Evolutionary conservation across 2,797 vertebrate species (phyloP), one percentile per base, ranked within the genome.

Genomic region (Lutjanus campechanus): DNA sequence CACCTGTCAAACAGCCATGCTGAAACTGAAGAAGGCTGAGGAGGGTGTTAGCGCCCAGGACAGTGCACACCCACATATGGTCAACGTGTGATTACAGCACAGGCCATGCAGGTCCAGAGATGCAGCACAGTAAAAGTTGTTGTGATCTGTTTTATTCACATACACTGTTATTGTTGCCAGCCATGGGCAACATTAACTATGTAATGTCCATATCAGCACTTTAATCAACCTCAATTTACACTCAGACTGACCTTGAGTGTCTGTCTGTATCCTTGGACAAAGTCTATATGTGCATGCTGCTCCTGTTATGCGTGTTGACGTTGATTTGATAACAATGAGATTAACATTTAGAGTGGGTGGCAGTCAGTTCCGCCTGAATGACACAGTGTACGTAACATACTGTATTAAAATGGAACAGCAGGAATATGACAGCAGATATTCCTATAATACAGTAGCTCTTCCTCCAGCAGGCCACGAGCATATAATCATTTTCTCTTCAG

Each of bases 281-380:
- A 77, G 85, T 53, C 69, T 58, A 43, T 53, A 73, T 41, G 74
- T 65, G 79, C 84, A 56, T 10, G 62, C 65, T 1, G 82, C 69
- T 61, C 7, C 76, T 46, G 79, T 83, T 84, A 54, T 69, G 73
- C 63, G 75, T 59, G 76, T 68, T 78, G 88, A 89, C 82, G 60
- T 71, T 91, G 86, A 88, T 91, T 91, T 87, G 90, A 91, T 91
- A 90, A 92, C 89, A 85, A 70, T 78, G 81, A 89, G 84, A 92
- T 94, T 91, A 93, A 89, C 90, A 91, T 94, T 92, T 90, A 92
- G 85, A 91, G 85, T 90, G 79, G 88, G 75, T 83, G 84, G 81
- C 86, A 51, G 83, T 80, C 84, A 19, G 79, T 83, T 87, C 82
- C 47, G 47, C 74, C 85, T 71, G 83, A 77, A 59, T 12, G 73